Base-by-base conservation (phyloP, 2,888 invertebrate species). In the Drosophila macrospina region DNA sequence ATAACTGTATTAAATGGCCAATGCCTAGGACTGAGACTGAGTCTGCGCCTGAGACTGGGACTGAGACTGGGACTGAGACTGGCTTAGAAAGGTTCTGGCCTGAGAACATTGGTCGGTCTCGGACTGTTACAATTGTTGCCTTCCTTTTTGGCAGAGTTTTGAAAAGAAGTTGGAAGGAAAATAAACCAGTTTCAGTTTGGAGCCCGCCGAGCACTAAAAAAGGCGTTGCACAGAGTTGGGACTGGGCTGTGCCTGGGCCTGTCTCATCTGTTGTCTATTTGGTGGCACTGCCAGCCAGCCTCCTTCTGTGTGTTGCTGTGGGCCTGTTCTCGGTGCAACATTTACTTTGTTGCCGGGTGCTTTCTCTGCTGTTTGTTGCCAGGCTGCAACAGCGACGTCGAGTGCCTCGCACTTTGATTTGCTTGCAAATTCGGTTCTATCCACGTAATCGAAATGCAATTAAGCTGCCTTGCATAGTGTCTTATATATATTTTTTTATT, bases 1-100 rank as follows among this genome's bases (percentile, higher is more conserved):
- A 74, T 86, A 86, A 86, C 85, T 86, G 85, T 86, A 86, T 87
- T 86, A 86, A 86, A 86, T 86, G 87, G 86, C 77, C 78, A 73
- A 62, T 54, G 78, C 69, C 71, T 67, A 78, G 76, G 78, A 74
- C 72, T 45, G 62, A 30, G 52, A 45, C 62, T 13, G 39, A 16
- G n/a, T n/a, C n/a, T n/a, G n/a, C n/a, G n/a, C n/a, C n/a, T n/a
- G n/a, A n/a, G n/a, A n/a, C n/a, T n/a, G n/a, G n/a, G 51, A 20
- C 20, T n/a, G 51, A 28, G 28, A 56, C 47, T 54, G 61, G 47
- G 51, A 20, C 20, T n/a, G 51, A 28, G 28, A 56, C 47, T 54
- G 61, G 47, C 69, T 65, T 71, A 74, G 79, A 55, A 44, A 76
- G 69, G 69, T 61, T 60, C 72, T 64, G 47, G 51, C 57, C 52